Conservation (phyloP, 2,113 vertebrate species). For the Lagopus muta region DNA sequence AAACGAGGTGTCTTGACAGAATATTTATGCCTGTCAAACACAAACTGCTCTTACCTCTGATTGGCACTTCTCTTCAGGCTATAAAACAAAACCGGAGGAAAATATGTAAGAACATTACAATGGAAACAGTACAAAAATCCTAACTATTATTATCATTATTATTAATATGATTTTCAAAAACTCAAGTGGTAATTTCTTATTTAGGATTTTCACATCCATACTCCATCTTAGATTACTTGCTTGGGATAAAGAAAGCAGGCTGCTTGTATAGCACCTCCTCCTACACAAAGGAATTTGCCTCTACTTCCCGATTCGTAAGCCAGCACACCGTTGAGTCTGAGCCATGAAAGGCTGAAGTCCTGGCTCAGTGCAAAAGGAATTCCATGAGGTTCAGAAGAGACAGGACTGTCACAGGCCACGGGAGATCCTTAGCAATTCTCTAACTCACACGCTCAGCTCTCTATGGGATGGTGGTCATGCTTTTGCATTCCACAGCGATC, state of each 20-base stretch:
- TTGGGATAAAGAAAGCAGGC: background rate
- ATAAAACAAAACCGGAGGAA: constrained; percentile 21
- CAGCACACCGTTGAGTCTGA: background rate
- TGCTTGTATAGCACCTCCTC: background rate
- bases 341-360: accelerated
- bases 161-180: background rate
- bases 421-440: background rate
- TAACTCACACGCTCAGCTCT: accelerated
- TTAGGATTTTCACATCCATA: background rate
- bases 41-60: constrained; percentile 88
- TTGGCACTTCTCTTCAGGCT: constrained; percentile 98
- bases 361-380: background rate
- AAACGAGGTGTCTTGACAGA: background rate
- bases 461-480: background rate
- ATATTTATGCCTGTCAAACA: background rate
- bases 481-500: background rate
- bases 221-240: background rate
- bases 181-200: background rate
- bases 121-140: background rate
- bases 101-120: background rate
- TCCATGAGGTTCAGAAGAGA: background rate
- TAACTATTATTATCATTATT: background rate
- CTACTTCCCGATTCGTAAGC: background rate
- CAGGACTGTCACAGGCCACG: background rate
- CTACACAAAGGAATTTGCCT: background rate